Base-by-base conservation (phyloP, 2,113 vertebrate genomes). In the Dromaius novaehollandiae region DNA sequence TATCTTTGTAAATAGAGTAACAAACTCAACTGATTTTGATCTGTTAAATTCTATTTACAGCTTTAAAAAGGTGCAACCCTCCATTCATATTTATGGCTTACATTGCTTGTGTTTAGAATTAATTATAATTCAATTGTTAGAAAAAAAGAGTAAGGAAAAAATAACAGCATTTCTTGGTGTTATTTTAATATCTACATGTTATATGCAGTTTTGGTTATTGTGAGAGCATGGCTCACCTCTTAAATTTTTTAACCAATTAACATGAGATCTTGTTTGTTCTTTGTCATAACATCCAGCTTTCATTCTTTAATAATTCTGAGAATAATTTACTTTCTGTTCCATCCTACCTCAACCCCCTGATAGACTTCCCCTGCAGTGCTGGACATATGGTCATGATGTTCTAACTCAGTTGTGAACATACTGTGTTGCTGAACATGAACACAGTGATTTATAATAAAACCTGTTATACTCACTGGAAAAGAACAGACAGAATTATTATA, bases 11-110 rank as follows among this genome's bases (percentile, higher is more conserved):
- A 97, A 73, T 36, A 91, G 75, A 92, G 83, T 94, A 97, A 70
- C 55, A 82, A 86, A 94, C 69, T n/a, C 97, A 87, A 95, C 76
- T 95, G 87, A 97, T 95, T 97, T 95, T 95, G 58, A 87, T 95
- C 69, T 87, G 77, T 96, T 96, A 96, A 96, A 85, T 95, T 96
- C 36, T 94, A 89, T 97, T 97, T 93, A 53, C 63, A 93, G 51
- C 25, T 96, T 97, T 90, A 44, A 87, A 93, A 96, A 86, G 12
- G 70, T 93, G 36, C 79, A 94, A 82, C n/a, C 81, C 8, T 6
- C 77, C 21, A 85, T 46, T 7, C 3, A 19, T 65, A 60, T 88
- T 94, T 87, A 95, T 96, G n/a, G 58, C 89, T 93, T 94, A 63
- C 50, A 50, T 24, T 48, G 53, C 40, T 94, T 3, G 1, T 93